A percentile compares a stretch with the other conserved stretches of the same genome.
phyloP scores from a whole-genome alignment of 2,113 vertebrate species.

The Sterna hirundo region DNA sequence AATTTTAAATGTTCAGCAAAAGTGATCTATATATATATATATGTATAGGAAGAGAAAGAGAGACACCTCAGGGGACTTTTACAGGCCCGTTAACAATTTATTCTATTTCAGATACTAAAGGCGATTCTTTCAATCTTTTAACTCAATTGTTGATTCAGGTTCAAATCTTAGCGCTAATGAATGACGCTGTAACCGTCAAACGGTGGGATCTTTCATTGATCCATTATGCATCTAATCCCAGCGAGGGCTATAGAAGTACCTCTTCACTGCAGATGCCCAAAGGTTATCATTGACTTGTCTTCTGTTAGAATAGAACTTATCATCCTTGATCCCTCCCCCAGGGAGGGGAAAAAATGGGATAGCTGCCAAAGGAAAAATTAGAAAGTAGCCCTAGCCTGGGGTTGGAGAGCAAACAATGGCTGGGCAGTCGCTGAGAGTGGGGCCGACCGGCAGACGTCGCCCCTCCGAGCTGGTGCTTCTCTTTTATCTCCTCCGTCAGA shows the following conservation, averaged over 20 bases:
- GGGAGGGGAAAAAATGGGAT: not conserved
- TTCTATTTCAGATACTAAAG: not conserved
- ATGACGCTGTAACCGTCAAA: not conserved
- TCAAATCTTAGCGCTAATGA: slow-evolving; percentile 40
- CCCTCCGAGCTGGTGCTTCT: not conserved
- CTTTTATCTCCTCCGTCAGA: not conserved
- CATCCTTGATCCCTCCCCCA: not conserved
- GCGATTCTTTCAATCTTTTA: slow-evolving; percentile 3
- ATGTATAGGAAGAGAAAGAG: not conserved
- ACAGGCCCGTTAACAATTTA: not conserved
- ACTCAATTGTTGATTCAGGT: slow-evolving; percentile 41
- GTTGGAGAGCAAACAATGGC: not conserved
- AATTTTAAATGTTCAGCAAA: slow-evolving; percentile 25
- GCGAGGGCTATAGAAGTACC: slow-evolving; percentile 29
- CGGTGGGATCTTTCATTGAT: slow-evolving; percentile 7
- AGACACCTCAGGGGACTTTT: slow-evolving; percentile 25
- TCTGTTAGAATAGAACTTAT: slow-evolving; percentile 2
- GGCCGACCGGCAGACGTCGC: not conserved
- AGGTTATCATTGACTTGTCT: slow-evolving; percentile 36
- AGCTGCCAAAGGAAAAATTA: slow-evolving; percentile 20
- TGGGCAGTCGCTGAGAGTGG: not conserved
- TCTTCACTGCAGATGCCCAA: slow-evolving; percentile 20
- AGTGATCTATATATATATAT: not conserved
- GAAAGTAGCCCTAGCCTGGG: not conserved
- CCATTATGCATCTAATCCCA: slow-evolving; percentile 39